phyloP scores from a whole-genome alignment of 2,888 invertebrate genomes.

The Hydropsyche betteni region DNA sequence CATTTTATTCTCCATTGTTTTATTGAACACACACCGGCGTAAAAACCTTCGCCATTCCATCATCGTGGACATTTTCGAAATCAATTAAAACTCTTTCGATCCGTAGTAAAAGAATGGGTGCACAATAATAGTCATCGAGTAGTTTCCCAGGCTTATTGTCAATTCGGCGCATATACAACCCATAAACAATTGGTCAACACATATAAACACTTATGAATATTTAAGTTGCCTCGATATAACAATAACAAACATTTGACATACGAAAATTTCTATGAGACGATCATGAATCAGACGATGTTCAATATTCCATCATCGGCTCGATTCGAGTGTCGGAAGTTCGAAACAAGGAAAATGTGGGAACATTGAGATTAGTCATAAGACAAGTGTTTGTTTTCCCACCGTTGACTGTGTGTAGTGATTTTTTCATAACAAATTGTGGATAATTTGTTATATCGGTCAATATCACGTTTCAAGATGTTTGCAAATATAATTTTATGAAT shows the following conservation, averaged over 20 bases:
- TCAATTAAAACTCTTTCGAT: too few relatives aligned
- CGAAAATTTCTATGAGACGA: conserved; percentile 13
- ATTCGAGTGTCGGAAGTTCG: conserved; percentile 17
- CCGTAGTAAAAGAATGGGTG: too few relatives aligned
- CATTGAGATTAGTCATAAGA: conserved; percentile 8
- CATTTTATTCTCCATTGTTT: conserved; percentile 21
- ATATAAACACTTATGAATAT: conserved; percentile 38
- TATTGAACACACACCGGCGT: background rate
- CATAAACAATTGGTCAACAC: conserved; percentile 39
- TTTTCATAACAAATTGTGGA: too few relatives aligned
- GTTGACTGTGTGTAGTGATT: background rate
- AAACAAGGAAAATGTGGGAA: conserved; percentile 15
- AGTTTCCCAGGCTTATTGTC: conserved; percentile 35
- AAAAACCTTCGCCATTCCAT: too few relatives aligned
- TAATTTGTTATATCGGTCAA: too few relatives aligned
- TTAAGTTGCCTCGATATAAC: conserved; percentile 7
- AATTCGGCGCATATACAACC: conserved; percentile 12
- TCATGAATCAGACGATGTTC: conserved; percentile 20
- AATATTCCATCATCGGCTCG: conserved; percentile 14
- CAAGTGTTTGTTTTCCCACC: conserved; percentile 27
- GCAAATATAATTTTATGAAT: too few relatives aligned
- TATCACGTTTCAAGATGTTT: too few relatives aligned
- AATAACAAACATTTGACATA: background rate
- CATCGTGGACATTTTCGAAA: too few relatives aligned
- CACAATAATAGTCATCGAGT: conserved; percentile 25